Evolutionary conservation across 2,797 vertebrate genomes (phyloP).

Genomic region (Ficedula albicollis): DNA sequence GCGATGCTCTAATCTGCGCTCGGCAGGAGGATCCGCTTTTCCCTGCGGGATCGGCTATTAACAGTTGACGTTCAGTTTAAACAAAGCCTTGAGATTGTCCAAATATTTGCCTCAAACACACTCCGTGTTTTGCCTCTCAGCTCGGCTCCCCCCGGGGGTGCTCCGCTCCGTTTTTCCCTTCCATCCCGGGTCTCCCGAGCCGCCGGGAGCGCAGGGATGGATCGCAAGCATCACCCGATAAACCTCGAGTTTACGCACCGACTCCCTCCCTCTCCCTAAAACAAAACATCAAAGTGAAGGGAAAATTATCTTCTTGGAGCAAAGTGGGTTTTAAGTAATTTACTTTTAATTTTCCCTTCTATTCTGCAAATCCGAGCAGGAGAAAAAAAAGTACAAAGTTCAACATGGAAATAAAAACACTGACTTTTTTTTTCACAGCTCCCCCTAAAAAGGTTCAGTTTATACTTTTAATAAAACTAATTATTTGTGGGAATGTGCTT

Average conservation of each 20-base stretch:
- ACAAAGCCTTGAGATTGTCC: conserved; percentile 59
- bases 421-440: background rate
- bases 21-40: conserved; percentile 26
- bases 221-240: background rate
- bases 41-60: conserved; percentile 48
- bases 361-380: background rate
- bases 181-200: background rate
- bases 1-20: conserved; percentile 5
- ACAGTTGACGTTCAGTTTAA: conserved; percentile 25
- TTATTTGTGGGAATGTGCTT: background rate
- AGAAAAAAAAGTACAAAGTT: background rate
- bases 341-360: background rate
- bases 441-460: background rate
- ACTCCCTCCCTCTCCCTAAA: background rate
- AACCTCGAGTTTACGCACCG: background rate
- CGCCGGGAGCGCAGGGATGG: background rate
- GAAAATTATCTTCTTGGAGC: background rate
- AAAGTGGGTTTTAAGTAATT: background rate
- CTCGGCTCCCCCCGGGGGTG: background rate
- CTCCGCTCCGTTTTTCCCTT: background rate
- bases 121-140: background rate
- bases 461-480: background rate
- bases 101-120: conserved; percentile 66
- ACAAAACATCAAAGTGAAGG: background rate
- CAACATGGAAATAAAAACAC: background rate